Conservation (phyloP, 2,888 invertebrate genomes). For the Hydrotaea cyrtoneurina region DNA sequence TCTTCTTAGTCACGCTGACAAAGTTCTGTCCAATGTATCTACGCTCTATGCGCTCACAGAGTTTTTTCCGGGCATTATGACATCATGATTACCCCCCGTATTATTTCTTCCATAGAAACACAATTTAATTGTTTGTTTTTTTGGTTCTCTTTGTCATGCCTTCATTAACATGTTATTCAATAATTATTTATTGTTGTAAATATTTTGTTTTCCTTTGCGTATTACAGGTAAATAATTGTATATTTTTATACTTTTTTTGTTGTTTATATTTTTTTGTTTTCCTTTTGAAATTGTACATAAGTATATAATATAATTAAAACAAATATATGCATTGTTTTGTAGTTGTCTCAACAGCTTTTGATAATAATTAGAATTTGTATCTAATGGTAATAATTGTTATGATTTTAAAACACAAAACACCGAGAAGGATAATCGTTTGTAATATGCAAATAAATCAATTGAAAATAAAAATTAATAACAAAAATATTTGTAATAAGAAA, state of each 20-base stretch:
- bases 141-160: slow-evolving; percentile 45
- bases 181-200: slow-evolving; percentile 24
- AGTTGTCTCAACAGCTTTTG: slow-evolving; percentile 8
- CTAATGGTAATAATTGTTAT: slow-evolving; percentile 25
- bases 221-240: background rate
- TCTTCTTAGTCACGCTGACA: no score
- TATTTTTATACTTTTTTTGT: background rate
- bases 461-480: slow-evolving; percentile 31
- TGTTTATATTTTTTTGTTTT: slow-evolving; percentile 34
- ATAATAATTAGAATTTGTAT: slow-evolving; percentile 24
- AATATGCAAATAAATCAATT: background rate
- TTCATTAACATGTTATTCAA: slow-evolving; percentile 41
- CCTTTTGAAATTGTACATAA: slow-evolving; percentile 45
- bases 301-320: slow-evolving; percentile 41
- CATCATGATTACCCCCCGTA: no score
- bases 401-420: slow-evolving; percentile 8
- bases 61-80: no score
- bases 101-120: no score
- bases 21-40: no score
- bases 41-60: no score
- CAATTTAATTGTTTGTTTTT: slow-evolving; percentile 1
- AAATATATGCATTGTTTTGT: slow-evolving; percentile 30
- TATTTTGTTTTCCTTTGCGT: slow-evolving; percentile 22
- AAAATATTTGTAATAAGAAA: slow-evolving; percentile 19
- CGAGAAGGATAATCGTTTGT: background rate